phyloP scores from a whole-genome alignment of 2,113 vertebrate species.

The Phyllopteryx taeniolatus region DNA sequence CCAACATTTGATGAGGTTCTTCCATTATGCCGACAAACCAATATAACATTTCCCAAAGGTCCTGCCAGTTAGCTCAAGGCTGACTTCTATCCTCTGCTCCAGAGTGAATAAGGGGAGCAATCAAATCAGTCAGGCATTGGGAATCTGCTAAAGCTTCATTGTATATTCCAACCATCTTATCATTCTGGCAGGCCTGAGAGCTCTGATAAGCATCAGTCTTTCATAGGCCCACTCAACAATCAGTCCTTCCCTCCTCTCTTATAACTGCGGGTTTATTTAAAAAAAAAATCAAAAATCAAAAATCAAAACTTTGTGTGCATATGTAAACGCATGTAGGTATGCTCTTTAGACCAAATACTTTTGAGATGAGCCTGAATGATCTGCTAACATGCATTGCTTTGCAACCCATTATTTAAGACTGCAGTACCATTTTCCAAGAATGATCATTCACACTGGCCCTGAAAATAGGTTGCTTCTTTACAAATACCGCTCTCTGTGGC shows the following conservation, averaged over 20 bases:
- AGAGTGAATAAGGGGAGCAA: constrained; percentile 51
- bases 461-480: constrained; percentile 62
- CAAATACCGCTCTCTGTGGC: constrained; percentile 59
- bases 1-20: constrained; percentile 54
- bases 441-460: constrained; percentile 42
- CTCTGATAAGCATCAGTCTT: constrained; percentile 70
- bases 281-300: constrained; percentile 8
- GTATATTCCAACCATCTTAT: constrained; percentile 54
- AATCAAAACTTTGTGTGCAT: constrained; percentile 7
- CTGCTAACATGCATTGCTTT: constrained; percentile 27
- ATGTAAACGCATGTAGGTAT: constrained; percentile 1
- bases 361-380: constrained; percentile 32
- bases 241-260: constrained; percentile 41
- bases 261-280: background rate
- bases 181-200: constrained; percentile 53
- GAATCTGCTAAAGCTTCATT: constrained; percentile 53
- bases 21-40: constrained; percentile 32
- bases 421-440: constrained; percentile 31
- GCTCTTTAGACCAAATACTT: constrained; percentile 14
- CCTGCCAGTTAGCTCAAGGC: constrained; percentile 25
- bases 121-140: constrained; percentile 53
- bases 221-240: constrained; percentile 74
- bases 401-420: constrained; percentile 35
- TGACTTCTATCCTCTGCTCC: constrained; percentile 48
- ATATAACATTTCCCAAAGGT: background rate